Evolutionary conservation across 1,140 invertebrate species (phyloP).

Genomic region (Caenorhabditis inopinata): DNA sequence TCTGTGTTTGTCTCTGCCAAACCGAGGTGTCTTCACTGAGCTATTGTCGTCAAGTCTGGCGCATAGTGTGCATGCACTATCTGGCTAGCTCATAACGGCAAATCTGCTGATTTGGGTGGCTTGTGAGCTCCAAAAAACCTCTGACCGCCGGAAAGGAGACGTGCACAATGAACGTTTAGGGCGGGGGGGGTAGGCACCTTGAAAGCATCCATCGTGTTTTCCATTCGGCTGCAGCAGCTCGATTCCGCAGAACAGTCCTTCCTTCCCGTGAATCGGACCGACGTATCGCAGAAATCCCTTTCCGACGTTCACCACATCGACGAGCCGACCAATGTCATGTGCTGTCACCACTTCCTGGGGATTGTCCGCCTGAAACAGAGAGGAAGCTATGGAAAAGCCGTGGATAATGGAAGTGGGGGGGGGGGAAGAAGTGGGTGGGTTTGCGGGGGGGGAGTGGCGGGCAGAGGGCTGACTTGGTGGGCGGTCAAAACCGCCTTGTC

Average conservation of each 20-base stretch:
- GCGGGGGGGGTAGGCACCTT: slow-evolving; percentile 44
- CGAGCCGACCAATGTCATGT: slow-evolving; percentile 35
- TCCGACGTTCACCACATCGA: slow-evolving; percentile 35
- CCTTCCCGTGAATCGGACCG: slow-evolving; percentile 54
- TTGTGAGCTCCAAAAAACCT: no score
- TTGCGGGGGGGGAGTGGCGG: no score
- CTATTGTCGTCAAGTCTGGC: no score
- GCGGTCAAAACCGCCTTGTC: no score
- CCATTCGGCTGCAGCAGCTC: slow-evolving; percentile 55
- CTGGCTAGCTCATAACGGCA: no score
- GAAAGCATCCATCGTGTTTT: slow-evolving; percentile 58
- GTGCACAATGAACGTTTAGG: not conserved
- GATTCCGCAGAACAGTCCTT: slow-evolving; percentile 59
- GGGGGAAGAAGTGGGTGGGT: no score
- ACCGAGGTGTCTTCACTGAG: no score
- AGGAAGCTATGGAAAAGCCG: not conserved
- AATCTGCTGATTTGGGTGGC: no score
- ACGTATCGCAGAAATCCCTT: slow-evolving; percentile 53
- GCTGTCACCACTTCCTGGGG: slow-evolving; percentile 37
- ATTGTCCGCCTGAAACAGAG: slow-evolving; percentile 24
- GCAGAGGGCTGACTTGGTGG: no score
- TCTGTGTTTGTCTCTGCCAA: no score
- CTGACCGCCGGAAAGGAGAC: no score
- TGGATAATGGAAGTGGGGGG: not conserved
- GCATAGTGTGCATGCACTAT: no score